A percentile compares a stretch with the other conserved stretches of the same genome.
phyloP scores from a whole-genome alignment of 1,140 invertebrate species.

The Thaumetopoea pityocampa region DNA sequence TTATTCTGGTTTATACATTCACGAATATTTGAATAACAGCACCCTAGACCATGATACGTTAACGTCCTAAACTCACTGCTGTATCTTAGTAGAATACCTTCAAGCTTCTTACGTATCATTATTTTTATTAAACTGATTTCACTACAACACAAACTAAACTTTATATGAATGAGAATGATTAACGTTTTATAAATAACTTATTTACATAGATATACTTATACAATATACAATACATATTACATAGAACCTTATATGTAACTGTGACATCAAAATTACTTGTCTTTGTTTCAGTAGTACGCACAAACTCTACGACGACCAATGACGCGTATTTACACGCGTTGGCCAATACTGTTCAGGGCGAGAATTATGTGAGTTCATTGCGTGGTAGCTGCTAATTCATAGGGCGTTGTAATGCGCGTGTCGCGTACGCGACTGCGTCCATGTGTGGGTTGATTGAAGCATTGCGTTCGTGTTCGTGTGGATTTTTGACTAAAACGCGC shows the following conservation, averaged over 20 bases:
- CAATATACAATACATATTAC: conserved; percentile 7
- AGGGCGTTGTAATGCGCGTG: conserved; percentile 18
- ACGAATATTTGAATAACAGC: too few species aligned
- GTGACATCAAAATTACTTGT: conserved; percentile 9
- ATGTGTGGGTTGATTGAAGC: conserved; percentile 26
- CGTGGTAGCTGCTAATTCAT: conserved; percentile 13
- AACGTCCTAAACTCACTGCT: too few species aligned
- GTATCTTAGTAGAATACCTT: too few species aligned
- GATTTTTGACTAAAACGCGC: conserved; percentile 58
- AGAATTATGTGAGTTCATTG: conserved; percentile 20
- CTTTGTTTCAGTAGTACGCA: conserved; percentile 9
- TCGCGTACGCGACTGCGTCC: conserved; percentile 13
- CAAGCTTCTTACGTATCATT: too few species aligned
- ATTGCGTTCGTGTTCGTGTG: conserved; percentile 33
- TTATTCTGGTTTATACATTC: too few species aligned
- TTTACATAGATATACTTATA: too few species aligned
- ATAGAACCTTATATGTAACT: conserved; percentile 1
- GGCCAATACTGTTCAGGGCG: conserved; percentile 15
- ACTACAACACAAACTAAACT: too few species aligned
- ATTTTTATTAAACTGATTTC: too few species aligned
- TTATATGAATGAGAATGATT: too few species aligned
- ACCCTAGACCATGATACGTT: too few species aligned
- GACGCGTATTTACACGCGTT: conserved; percentile 15
- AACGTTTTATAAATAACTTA: too few species aligned
- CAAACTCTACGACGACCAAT: conserved; percentile 15